Evolutionary conservation across 2,113 vertebrate genomes (phyloP), one percentile per base, ranked within the genome.

Genomic region (Antigone vipio): DNA sequence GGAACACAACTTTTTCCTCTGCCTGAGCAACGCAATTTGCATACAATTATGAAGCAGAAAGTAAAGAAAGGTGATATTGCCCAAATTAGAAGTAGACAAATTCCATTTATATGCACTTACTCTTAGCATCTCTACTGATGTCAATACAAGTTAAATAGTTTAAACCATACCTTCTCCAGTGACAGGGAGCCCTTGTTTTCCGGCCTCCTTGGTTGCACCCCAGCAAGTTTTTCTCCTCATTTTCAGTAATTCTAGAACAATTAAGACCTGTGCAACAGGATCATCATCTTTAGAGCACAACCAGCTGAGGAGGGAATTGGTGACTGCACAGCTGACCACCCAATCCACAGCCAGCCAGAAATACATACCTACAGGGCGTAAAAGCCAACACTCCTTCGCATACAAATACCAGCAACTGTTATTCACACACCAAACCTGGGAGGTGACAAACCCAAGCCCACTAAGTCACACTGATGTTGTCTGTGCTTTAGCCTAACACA

Each of bases 321-420:
- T 16, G 34, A 55, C 7, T 0, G 0, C 72, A 56, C 15, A 87
- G 40, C 8, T 69, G 23, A 62, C 2, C 52, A 52, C 42, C 14
- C 35, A 23, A n/a, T 5, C 44, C 35, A 47, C 45, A 68, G 38
- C 20, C 49, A 73, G 40, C 6, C 58, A 88, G 44, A 19, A 73
- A 73, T 29, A 22, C 2, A 12, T 1, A 35, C 3, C 0, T 18
- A 10, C 5, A 9, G 17, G 32, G 12, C 34, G 32, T 3, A 52
- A 42, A 67, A 81, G 55, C 56, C 52, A 66, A 34, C 8, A 30
- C 2, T 0, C 17, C 22, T 50, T 1, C 32, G 40, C 27, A 69
- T 3, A 12, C 30, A 60, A 34, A 20, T 5, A 29, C 5, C 23
- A 77, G 14, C 14, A 45, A 12, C 21, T 12, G 22, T 12, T 59